Evolutionary conservation across 2,888 invertebrate species (phyloP).

Genomic region (Smittia sp.): DNA sequence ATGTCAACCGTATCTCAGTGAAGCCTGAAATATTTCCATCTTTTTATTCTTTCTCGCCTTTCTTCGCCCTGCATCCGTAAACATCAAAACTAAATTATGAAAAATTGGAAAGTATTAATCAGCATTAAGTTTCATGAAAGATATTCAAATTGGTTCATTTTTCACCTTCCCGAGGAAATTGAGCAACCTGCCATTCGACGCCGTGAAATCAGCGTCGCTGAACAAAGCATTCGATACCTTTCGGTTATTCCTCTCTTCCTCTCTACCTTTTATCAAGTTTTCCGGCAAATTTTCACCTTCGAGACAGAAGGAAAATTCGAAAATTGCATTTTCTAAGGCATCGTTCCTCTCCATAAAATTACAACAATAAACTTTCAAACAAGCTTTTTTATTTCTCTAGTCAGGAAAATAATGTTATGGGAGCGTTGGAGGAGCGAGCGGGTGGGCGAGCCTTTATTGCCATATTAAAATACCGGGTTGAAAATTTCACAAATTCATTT

Average conservation of each 20-base stretch:
- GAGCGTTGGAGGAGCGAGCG: background rate
- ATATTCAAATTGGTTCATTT: slow-evolving; percentile 21
- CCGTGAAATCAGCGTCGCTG: too few relatives aligned
- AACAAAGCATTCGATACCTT: too few relatives aligned
- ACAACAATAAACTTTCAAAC: slow-evolving; percentile 1
- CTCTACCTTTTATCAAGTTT: background rate
- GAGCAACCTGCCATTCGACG: too few relatives aligned
- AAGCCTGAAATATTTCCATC: slow-evolving; percentile 13
- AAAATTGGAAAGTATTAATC: slow-evolving; percentile 30
- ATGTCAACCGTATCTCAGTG: slow-evolving; percentile 7
- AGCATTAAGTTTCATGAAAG: slow-evolving; percentile 17
- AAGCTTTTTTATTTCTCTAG: slow-evolving; percentile 7
- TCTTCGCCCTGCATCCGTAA: background rate
- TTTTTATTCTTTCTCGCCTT: background rate
- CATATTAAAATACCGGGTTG: background rate
- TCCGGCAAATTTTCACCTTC: background rate
- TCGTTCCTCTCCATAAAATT: background rate
- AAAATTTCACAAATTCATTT: background rate
- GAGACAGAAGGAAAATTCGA: background rate
- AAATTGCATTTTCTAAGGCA: slow-evolving; percentile 17
- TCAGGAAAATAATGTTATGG: background rate
- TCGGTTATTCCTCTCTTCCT: background rate
- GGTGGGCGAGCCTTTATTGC: background rate
- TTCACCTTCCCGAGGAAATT: background rate
- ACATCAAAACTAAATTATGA: slow-evolving; percentile 14